Conservation (phyloP, 1,140 invertebrate genomes). For the Augochlora pura region DNA sequence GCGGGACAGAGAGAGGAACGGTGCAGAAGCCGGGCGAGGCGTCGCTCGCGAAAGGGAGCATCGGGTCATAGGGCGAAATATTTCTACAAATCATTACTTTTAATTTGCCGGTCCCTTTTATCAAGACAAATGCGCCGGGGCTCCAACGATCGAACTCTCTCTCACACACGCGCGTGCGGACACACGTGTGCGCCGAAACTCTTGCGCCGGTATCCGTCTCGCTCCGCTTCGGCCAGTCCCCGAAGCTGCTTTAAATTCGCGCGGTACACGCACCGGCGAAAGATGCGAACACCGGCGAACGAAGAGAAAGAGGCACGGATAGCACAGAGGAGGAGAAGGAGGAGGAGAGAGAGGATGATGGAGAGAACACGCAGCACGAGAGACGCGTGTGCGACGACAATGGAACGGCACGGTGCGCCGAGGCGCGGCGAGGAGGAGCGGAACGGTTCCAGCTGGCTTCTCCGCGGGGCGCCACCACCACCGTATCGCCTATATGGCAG, state of each 20-base stretch:
- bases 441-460: conserved; percentile 68
- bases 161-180: background rate
- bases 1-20: no score
- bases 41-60: background rate
- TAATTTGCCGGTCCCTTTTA: conserved; percentile 79
- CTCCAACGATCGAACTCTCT: conserved; percentile 24
- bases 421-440: conserved; percentile 23
- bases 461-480: conserved; percentile 61
- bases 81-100: conserved; percentile 82
- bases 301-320: background rate
- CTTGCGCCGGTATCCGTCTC: background rate
- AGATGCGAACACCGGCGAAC: background rate
- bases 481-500: background rate
- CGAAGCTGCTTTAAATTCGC: conserved; percentile 26
- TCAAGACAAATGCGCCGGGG: conserved; percentile 74
- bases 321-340: background rate
- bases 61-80: conserved; percentile 64
- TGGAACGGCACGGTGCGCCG: conserved; percentile 4
- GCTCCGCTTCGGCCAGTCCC: background rate
- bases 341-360: background rate
- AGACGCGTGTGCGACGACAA: conserved; percentile 54
- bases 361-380: background rate
- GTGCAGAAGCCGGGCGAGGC: background rate
- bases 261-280: conserved; percentile 17
- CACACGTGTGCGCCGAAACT: background rate